Evolutionary conservation across 2,113 vertebrate genomes (phyloP), one percentile per base, ranked within the genome.

Genomic region (Helogale parvula): DNA sequence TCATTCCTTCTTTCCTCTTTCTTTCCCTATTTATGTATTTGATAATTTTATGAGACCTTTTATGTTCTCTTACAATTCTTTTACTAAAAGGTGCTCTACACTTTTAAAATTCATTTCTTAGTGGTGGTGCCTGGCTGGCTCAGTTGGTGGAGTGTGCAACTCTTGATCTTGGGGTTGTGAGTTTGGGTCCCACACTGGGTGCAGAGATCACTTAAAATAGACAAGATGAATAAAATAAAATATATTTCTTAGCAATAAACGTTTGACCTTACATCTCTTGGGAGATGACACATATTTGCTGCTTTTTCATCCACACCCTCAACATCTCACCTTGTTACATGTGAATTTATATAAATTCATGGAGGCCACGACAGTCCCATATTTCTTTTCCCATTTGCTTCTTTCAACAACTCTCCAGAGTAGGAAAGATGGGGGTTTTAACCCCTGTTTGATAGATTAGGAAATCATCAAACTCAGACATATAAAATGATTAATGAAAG

Each of bases 331-430:
- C 10, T 15, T 15, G 9, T 66, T 7, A 11, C 13, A 29, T 19
- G 2, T 60, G 65, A 35, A 17, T 54, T 47, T 12, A 50, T 31
- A 60, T 76, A 35, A 77, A 45, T 65, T 65, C 50, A 33, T 0
- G 23, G 66, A 92, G 4, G 23, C 4, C 9, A 50, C 8, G 45
- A 63, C 5, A 13, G n/a, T 19, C 50, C 11, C 66, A 52, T 7
- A 31, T 50, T 90, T 74, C n/a, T 80, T 94, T 79, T 83, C 92
- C 92, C 69, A 27, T 80, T 69, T 54, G 52, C 74, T 79, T 69
- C 52, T 90, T 85, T 76, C 65, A 52, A 27, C 6, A 68, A 65
- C 13, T 31, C 38, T 16, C 10, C 45, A 31, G 81, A 38, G 7
- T 50, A 71, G 60, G 29, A 68, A 86, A 84, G 27, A 86, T 23